phyloP scores from a whole-genome alignment of 2,888 invertebrate genomes.

The Resseliella maxima region DNA sequence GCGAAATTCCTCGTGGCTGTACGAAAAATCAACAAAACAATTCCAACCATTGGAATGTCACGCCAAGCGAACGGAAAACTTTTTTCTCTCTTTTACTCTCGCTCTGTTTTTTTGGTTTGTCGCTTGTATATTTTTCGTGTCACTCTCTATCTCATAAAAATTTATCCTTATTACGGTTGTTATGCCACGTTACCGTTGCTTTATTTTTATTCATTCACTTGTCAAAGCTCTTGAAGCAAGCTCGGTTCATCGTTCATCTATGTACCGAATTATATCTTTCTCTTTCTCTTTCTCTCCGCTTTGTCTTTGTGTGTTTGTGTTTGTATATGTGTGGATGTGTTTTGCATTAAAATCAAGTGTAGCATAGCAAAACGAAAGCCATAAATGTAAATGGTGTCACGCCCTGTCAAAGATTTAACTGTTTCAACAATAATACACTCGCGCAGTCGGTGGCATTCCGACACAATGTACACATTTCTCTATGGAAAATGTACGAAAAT shows the following conservation, averaged over 20 bases:
- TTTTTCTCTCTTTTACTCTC: neutral
- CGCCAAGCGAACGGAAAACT: neutral
- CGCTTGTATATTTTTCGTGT: neutral
- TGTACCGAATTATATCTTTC: neutral
- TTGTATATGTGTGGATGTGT: neutral
- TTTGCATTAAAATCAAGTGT: slow-evolving; percentile 18
- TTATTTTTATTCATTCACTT: slow-evolving; percentile 41
- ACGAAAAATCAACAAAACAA: slow-evolving; percentile 30
- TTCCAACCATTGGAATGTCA: neutral
- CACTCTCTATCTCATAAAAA: slow-evolving; percentile 22
- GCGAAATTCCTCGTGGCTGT: neutral
- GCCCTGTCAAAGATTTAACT: slow-evolving; percentile 52
- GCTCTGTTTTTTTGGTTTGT: neutral
- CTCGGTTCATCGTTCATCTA: no score
- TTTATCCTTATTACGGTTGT: slow-evolving; percentile 51
- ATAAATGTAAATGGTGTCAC: slow-evolving; percentile 55
- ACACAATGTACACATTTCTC: no score
- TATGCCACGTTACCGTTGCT: slow-evolving; percentile 48
- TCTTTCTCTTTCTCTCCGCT: neutral
- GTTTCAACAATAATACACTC: slow-evolving; percentile 43
- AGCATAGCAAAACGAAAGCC: slow-evolving; percentile 13
- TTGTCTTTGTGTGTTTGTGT: neutral
- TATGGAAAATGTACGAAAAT: neutral
- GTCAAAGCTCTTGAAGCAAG: neutral
- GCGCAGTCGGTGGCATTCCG: slow-evolving; percentile 38